Conservation (phyloP, 1,140 invertebrate species). For the Atta cephalotes region DNA sequence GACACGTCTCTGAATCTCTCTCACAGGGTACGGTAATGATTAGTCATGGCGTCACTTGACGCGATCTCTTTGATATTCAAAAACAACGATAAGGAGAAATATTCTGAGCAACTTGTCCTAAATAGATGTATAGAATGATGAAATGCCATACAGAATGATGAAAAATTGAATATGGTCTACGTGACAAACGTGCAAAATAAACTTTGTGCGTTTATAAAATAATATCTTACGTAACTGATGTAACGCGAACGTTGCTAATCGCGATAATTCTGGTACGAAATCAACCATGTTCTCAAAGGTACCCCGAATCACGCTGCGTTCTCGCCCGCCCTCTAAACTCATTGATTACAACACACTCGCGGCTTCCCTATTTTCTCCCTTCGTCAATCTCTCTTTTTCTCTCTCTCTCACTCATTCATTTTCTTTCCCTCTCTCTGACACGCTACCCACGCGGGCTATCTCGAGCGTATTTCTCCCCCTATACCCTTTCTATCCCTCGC, state of each 20-base stretch:
- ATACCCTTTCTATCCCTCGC: conserved; percentile 52
- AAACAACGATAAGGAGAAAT: not conserved
- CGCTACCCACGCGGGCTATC: conserved; percentile 69
- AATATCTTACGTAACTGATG: not conserved
- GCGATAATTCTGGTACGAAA: conserved; percentile 45
- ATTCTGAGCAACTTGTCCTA: not conserved
- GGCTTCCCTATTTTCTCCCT: conserved; percentile 48
- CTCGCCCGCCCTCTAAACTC: conserved; percentile 61
- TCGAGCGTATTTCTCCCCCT: conserved; percentile 35
- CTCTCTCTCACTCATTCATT: not conserved
- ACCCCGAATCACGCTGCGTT: conserved; percentile 43
- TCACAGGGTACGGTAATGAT: not conserved
- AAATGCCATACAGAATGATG: not conserved
- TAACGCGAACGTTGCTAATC: conserved; percentile 47
- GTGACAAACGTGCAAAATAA: not conserved
- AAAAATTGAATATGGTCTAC: not conserved
- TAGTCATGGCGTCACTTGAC: not conserved
- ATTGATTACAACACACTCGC: conserved; percentile 74
- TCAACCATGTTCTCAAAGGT: conserved; percentile 53
- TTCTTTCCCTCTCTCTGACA: conserved; percentile 6
- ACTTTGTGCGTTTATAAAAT: not conserved
- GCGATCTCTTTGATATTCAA: conserved; percentile 4
- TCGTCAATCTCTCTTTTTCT: not conserved
- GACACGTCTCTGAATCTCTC: conserved; percentile 36
- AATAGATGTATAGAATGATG: not conserved